phyloP scores from a whole-genome alignment of 1,140 invertebrate genomes.

The Ruditapes philippinarum region DNA sequence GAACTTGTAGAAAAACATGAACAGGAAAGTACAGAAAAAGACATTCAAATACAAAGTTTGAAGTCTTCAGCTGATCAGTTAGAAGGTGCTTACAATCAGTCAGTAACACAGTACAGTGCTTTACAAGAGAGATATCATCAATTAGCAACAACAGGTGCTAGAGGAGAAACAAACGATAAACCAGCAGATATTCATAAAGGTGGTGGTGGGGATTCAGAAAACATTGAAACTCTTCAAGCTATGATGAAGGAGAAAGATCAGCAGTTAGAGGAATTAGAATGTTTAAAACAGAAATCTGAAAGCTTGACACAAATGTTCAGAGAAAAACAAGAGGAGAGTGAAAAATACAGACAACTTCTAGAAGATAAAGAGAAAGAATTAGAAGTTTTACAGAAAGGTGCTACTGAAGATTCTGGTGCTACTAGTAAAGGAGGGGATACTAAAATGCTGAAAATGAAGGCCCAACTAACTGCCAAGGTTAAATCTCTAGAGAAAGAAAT shows the following conservation, averaged over 20 bases:
- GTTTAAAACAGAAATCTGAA: conserved; percentile 45
- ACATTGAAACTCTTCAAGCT: conserved; percentile 55
- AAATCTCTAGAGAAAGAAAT: conserved; percentile 94
- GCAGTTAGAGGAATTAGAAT: conserved; percentile 61
- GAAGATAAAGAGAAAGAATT: conserved; percentile 65
- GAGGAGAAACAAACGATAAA: background rate
- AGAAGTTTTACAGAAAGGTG: conserved; percentile 63
- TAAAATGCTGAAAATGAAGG: conserved; percentile 94
- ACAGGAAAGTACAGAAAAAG: conserved; percentile 86
- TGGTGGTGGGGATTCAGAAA: background rate
- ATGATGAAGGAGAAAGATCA: conserved; percentile 64
- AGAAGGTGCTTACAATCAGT: conserved; percentile 81
- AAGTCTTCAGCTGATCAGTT: conserved; percentile 77
- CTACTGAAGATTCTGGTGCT: conserved; percentile 47
- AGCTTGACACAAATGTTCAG: conserved; percentile 48
- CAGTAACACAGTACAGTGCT: conserved; percentile 78
- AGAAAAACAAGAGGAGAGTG: conserved; percentile 68
- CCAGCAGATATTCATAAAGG: background rate
- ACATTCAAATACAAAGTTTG: conserved; percentile 86
- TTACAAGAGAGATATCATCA: conserved; percentile 81
- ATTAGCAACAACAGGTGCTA: conserved; percentile 57
- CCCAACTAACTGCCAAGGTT: conserved; percentile 92
- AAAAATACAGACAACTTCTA: conserved; percentile 48
- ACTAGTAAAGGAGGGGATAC: conserved; percentile 72
- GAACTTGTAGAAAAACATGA: conserved; percentile 83